phyloP scores from a whole-genome alignment of 2,888 invertebrate species.

The Orthonevra nobilis region DNA sequence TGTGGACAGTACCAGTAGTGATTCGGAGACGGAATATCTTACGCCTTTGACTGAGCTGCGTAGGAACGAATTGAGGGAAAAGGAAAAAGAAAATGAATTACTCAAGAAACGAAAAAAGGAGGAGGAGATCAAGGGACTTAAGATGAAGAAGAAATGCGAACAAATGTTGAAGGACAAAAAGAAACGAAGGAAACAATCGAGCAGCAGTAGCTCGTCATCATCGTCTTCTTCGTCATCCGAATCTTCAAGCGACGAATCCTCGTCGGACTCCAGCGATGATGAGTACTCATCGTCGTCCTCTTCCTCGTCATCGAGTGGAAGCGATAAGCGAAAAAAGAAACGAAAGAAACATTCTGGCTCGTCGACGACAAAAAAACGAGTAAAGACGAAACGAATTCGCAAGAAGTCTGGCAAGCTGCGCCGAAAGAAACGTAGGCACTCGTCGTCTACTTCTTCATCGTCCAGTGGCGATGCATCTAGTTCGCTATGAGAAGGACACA shows the following conservation, averaged over 20 bases:
- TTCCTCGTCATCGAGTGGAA: slow-evolving; percentile 75
- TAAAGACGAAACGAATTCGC: slow-evolving; percentile 76
- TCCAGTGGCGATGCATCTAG: slow-evolving; percentile 42
- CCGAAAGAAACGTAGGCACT: slow-evolving; percentile 74
- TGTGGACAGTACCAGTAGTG: slow-evolving; percentile 96
- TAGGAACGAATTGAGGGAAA: slow-evolving; percentile 88
- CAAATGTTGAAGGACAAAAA: slow-evolving; percentile 38
- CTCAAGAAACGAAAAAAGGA: slow-evolving; percentile 67
- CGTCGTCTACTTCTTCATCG: slow-evolving; percentile 46
- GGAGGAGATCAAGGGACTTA: slow-evolving; percentile 49
- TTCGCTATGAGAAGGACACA: slow-evolving; percentile 31
- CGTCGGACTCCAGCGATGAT: slow-evolving; percentile 78
- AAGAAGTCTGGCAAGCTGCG: slow-evolving; percentile 75
- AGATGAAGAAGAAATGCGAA: slow-evolving; percentile 61
- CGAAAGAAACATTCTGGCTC: slow-evolving; percentile 75
- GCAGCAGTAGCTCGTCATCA: slow-evolving; percentile 69
- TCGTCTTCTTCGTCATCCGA: slow-evolving; percentile 58
- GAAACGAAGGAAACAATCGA: slow-evolving; percentile 47
- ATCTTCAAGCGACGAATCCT: slow-evolving; percentile 50
- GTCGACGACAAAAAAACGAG: slow-evolving; percentile 39
- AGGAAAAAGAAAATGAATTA: slow-evolving; percentile 84
- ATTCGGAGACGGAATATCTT: slow-evolving; percentile 88
- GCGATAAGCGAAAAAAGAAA: slow-evolving; percentile 76
- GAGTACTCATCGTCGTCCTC: slow-evolving; percentile 74
- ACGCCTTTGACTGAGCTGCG: slow-evolving; percentile 91